These are phyloP conservation scores for Anoplius nigerrimus DNA, from an alignment of 2,888 invertebrate genomes.

Conservation along the genomic window DNA sequence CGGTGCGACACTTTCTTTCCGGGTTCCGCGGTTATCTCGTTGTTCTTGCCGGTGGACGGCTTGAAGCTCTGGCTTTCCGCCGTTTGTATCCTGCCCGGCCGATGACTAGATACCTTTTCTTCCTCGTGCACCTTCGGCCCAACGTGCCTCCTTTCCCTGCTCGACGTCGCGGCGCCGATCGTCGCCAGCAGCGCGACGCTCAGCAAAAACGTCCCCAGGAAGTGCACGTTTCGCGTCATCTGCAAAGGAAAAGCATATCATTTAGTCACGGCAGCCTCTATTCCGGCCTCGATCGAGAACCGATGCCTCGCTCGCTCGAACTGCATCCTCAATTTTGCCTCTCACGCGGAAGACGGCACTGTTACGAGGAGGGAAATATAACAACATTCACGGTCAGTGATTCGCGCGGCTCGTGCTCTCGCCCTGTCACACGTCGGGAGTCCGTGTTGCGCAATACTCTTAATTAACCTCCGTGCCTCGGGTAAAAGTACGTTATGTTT, in stretches of 20 bases:
- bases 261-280: not conserved
- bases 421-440: too few relatives aligned
- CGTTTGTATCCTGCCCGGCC: constrained; percentile 21
- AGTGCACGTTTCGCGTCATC: not conserved
- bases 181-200: constrained; percentile 46
- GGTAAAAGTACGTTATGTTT: too few relatives aligned
- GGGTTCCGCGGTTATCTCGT: constrained; percentile 51
- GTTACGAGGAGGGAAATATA: too few relatives aligned
- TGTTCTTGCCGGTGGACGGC: constrained; percentile 46
- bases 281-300: not conserved
- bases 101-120: constrained; percentile 52
- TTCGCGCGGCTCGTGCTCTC: not conserved
- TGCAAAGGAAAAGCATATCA: not conserved
- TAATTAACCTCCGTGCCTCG: too few relatives aligned
- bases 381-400: too few relatives aligned
- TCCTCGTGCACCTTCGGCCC: constrained; percentile 32
- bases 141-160: constrained; percentile 47
- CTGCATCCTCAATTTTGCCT: too few relatives aligned
- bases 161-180: constrained; percentile 30
- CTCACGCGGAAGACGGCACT: too few relatives aligned
- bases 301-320: too few relatives aligned
- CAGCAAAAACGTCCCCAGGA: constrained; percentile 31
- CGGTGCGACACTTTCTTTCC: constrained; percentile 69
- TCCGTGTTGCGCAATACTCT: too few relatives aligned
- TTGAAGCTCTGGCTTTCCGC: constrained; percentile 25